Conservation (phyloP, 1,140 invertebrate species). For the Cydia fagiglandana region DNA sequence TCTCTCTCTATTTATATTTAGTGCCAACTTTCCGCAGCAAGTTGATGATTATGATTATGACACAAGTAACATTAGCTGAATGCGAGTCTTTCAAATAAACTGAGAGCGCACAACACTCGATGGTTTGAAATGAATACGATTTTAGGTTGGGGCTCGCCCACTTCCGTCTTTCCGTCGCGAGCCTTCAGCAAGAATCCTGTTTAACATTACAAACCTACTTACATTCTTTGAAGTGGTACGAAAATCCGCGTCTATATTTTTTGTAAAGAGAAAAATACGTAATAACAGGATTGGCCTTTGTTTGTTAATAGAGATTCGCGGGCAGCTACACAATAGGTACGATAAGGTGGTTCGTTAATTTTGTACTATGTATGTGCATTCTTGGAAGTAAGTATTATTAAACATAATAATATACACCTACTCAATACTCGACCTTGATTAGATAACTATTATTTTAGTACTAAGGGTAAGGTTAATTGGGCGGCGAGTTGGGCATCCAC, state of each 20-base stretch:
- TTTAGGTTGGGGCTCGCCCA: neutral
- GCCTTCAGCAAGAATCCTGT: conserved; percentile 20
- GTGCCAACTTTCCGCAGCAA: too few relatives aligned
- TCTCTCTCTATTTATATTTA: too few relatives aligned
- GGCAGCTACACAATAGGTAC: neutral
- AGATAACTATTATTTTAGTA: too few relatives aligned
- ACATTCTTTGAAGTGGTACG: conserved; percentile 23
- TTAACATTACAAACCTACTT: conserved; percentile 31
- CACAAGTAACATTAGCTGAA: too few relatives aligned
- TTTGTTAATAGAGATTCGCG: conserved; percentile 20
- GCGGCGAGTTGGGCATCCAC: too few relatives aligned
- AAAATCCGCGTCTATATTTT: conserved; percentile 17
- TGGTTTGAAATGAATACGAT: conserved; percentile 9
- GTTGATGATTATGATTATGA: too few relatives aligned
- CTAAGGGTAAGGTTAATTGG: too few relatives aligned
- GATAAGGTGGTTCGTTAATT: neutral
- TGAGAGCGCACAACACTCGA: neutral
- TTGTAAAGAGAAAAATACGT: conserved; percentile 18
- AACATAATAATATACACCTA: too few relatives aligned
- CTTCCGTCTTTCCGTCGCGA: conserved; percentile 18
- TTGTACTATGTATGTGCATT: neutral
- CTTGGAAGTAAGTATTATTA: too few relatives aligned
- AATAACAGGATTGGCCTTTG: conserved; percentile 32
- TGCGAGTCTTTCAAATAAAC: too few relatives aligned
- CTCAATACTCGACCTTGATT: too few relatives aligned